phyloP scores from a whole-genome alignment of 2,113 vertebrate species.

The Protobothrops flavoviridis region DNA sequence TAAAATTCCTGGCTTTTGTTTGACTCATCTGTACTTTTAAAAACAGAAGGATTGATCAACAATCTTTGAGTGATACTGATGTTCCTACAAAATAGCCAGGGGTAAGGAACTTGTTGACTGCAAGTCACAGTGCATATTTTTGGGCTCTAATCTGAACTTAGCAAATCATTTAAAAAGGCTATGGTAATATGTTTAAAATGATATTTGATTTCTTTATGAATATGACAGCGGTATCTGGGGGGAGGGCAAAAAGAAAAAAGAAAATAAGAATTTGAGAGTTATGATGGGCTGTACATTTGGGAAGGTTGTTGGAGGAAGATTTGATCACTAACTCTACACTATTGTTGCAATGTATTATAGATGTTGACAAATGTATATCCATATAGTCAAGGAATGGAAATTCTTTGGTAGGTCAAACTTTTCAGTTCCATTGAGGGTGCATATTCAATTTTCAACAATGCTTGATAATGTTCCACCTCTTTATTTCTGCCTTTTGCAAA shows the following conservation, averaged over 20 bases:
- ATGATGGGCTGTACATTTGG: background rate
- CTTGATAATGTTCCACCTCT: background rate
- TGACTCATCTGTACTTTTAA: background rate
- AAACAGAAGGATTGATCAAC: background rate
- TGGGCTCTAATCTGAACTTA: background rate
- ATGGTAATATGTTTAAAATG: background rate
- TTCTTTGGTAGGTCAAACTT: background rate
- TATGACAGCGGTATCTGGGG: background rate
- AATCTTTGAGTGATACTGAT: background rate
- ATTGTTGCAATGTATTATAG: background rate
- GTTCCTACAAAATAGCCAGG: background rate
- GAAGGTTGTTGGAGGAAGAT: background rate
- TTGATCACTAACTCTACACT: background rate
- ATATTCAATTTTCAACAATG: background rate
- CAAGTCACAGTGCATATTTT: background rate
- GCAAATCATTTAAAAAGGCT: background rate
- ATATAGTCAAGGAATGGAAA: background rate
- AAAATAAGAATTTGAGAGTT: background rate
- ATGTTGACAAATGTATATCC: background rate
- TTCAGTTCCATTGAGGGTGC: background rate
- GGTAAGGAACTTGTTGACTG: background rate
- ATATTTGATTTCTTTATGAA: background rate
- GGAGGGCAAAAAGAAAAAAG: too few species aligned
- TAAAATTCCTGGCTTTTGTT: background rate
- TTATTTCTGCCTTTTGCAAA: background rate